These are phyloP conservation scores for Rhineura floridana DNA, from an alignment of 2,113 vertebrate genomes.

Conservation along the genomic window DNA sequence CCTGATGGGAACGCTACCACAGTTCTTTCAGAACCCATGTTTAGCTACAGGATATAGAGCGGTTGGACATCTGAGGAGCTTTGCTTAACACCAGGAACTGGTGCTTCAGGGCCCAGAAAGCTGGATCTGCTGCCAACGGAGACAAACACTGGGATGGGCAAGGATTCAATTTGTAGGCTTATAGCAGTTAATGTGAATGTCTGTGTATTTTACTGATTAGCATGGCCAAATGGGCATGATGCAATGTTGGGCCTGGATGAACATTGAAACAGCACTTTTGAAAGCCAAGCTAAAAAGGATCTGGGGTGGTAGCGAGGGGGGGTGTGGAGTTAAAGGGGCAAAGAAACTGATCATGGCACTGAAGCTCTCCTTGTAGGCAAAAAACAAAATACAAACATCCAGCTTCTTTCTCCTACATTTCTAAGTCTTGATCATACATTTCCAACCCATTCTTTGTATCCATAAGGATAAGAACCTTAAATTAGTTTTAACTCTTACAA, in stretches of 20 bases:
- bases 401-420: background rate
- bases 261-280: background rate
- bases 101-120: background rate
- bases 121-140: background rate
- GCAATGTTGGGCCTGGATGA: too few species aligned
- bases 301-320: background rate
- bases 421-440: too few species aligned
- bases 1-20: too few species aligned
- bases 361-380: background rate
- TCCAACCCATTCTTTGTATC: too few species aligned
- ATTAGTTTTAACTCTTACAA: too few species aligned
- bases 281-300: too few species aligned
- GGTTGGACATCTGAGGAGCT: background rate
- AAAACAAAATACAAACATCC: too few species aligned
- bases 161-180: background rate
- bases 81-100: background rate
- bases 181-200: background rate
- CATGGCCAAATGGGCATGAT: background rate
- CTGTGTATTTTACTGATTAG: background rate
- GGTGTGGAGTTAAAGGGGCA: too few species aligned
- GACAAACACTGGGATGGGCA: background rate
- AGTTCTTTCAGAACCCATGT: background rate
- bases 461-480: too few species aligned
- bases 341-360: accelerated
- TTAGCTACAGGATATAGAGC: background rate